A percentile compares a stretch with the other conserved stretches of the same genome.
These are phyloP conservation scores for Dipodomys stephensi DNA, from an alignment of 2,113 vertebrate genomes.

Conservation along the genomic window DNA sequence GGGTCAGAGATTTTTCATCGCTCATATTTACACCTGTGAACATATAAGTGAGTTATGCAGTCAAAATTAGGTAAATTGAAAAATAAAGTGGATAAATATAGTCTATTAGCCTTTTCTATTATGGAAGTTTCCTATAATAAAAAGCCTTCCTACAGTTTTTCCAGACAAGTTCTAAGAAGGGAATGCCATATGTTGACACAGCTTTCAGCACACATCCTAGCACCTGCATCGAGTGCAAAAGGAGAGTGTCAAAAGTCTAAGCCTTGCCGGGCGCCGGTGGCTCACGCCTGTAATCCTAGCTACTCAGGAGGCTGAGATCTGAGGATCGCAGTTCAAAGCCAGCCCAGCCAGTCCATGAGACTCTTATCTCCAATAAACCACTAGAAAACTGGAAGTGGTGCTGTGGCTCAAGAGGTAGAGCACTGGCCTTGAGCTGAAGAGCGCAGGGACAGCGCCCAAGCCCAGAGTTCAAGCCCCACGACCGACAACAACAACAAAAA, in stretches of 20 bases:
- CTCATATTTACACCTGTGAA: background rate
- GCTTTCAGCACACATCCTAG: background rate
- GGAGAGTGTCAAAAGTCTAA: background rate
- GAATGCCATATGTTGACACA: background rate
- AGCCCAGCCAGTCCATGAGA: too few species aligned
- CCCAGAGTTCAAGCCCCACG: too few species aligned
- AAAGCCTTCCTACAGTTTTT: background rate
- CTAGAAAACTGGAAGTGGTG: too few species aligned
- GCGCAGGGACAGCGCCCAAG: too few species aligned
- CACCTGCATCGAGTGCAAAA: background rate
- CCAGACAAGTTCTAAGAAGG: background rate
- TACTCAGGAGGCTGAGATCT: too few species aligned
- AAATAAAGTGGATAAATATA: background rate
- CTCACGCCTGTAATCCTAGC: too few species aligned
- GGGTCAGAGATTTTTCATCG: background rate
- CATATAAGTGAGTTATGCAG: background rate
- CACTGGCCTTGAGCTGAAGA: too few species aligned
- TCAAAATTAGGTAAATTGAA: background rate
- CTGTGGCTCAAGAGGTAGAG: too few species aligned
- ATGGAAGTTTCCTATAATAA: slow-evolving; percentile 13
- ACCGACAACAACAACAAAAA: too few species aligned
- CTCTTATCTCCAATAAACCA: too few species aligned
- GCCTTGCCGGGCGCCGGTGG: too few species aligned
- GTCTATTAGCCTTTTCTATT: slow-evolving; percentile 5
- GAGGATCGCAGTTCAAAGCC: too few species aligned